Evolutionary conservation across 2,888 invertebrate genomes (phyloP).

Genomic region (Atethmia centrago): DNA sequence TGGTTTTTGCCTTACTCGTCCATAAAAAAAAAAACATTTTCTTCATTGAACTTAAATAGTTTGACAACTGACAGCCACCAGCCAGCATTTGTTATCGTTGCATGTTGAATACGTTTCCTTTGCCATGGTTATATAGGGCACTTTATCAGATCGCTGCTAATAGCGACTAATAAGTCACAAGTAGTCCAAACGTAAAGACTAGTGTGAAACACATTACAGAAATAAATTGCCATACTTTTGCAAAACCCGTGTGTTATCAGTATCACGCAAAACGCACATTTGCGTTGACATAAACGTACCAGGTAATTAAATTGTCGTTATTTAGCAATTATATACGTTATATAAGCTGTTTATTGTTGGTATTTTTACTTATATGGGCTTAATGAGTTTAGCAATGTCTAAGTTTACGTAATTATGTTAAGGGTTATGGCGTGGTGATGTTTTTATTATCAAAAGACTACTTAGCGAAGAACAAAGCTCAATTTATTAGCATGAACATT

Average conservation of each 20-base stretch:
- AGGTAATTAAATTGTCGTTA: constrained; percentile 76
- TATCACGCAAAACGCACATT: constrained; percentile 76
- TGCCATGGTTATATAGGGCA: constrained; percentile 36
- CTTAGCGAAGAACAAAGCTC: constrained; percentile 23
- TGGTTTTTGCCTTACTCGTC: neutral
- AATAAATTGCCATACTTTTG: constrained; percentile 63
- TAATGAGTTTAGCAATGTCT: constrained; percentile 50
- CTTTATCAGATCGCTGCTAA: constrained; percentile 59
- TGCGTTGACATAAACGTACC: constrained; percentile 69
- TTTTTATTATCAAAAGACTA: constrained; percentile 47
- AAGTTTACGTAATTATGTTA: constrained; percentile 41
- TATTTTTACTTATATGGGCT: constrained; percentile 52
- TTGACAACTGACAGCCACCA: constrained; percentile 35
- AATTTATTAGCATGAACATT: constrained; percentile 29
- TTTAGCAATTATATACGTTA: constrained; percentile 63
- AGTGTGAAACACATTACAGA: constrained; percentile 65
- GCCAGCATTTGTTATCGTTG: constrained; percentile 42
- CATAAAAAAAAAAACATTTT: neutral
- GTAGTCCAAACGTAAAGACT: constrained; percentile 50
- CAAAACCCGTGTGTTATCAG: constrained; percentile 67
- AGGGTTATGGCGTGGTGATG: constrained; percentile 32
- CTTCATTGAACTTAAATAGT: constrained; percentile 8
- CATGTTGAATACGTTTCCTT: constrained; percentile 54
- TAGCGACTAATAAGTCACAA: constrained; percentile 58
- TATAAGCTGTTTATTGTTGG: constrained; percentile 55